phyloP scores from a whole-genome alignment of 2,888 invertebrate species.

The Lysandra coridon region DNA sequence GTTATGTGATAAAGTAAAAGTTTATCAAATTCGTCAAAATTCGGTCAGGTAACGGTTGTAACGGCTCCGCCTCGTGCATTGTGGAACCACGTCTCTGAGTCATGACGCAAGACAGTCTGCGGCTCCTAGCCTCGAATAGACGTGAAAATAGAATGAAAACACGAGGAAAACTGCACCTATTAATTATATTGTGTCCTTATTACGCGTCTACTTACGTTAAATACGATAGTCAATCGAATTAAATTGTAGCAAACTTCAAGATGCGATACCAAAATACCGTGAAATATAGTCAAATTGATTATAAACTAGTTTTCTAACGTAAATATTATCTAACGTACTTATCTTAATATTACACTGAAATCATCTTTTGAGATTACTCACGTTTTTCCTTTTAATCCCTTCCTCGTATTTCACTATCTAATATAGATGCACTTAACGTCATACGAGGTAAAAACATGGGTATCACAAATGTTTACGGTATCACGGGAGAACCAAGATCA shows the following conservation, averaged over 20 bases:
- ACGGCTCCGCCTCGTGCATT: constrained; percentile 43
- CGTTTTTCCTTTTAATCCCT: not conserved
- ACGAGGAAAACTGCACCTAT: constrained; percentile 13
- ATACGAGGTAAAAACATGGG: constrained; percentile 30
- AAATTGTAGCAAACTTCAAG: not conserved
- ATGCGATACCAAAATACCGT: not conserved
- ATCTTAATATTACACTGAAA: not conserved
- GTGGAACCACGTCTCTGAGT: constrained; percentile 37
- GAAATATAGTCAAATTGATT: not conserved
- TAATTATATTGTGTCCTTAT: not conserved
- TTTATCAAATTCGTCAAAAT: constrained; percentile 42
- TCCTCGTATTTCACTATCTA: not conserved
- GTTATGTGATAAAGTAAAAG: constrained; percentile 24
- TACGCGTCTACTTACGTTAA: not conserved
- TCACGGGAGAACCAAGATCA: constrained; percentile 17
- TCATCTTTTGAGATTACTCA: not conserved
- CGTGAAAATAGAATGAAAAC: constrained; percentile 33
- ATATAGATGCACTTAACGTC: constrained; percentile 18
- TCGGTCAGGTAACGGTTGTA: constrained; percentile 48
- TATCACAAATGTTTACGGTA: constrained; percentile 32
- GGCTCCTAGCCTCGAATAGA: constrained; percentile 38
- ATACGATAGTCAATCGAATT: not conserved
- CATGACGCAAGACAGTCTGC: constrained; percentile 40
- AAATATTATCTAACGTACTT: not conserved
- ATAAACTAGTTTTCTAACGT: not conserved